Evolutionary conservation across 2,888 invertebrate genomes (phyloP).

Genomic region (Ophonus ardosiacus): DNA sequence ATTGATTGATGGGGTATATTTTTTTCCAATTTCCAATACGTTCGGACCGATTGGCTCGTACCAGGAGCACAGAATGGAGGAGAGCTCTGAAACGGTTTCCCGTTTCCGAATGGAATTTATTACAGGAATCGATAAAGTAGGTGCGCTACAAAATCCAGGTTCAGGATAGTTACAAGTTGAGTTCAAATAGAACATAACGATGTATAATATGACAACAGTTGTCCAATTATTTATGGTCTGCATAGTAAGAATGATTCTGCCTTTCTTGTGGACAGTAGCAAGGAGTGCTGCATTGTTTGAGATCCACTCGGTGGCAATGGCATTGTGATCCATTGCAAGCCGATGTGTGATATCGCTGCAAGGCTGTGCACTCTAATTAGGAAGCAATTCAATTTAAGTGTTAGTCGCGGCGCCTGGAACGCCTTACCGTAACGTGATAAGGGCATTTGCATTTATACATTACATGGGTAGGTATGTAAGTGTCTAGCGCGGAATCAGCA

Average conservation of each 20-base stretch:
- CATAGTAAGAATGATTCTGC: not conserved
- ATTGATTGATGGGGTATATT: not conserved
- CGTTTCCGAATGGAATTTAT: not conserved
- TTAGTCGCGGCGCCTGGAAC: slow-evolving; percentile 54
- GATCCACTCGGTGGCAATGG: not conserved
- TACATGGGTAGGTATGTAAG: slow-evolving; percentile 44
- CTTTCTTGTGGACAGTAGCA: not conserved
- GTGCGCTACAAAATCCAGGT: no score
- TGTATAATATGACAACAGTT: no score
- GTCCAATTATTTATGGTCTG: no score
- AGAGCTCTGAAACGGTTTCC: not conserved
- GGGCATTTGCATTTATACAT: slow-evolving; percentile 57
- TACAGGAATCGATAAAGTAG: not conserved
- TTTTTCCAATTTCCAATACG: not conserved
- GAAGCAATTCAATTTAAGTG: slow-evolving; percentile 63
- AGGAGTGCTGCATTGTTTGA: not conserved
- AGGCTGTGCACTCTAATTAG: slow-evolving; percentile 59
- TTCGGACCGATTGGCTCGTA: not conserved
- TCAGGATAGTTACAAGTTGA: no score
- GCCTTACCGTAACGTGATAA: slow-evolving; percentile 58
- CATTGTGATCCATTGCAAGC: slow-evolving; percentile 23
- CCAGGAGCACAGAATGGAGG: not conserved
- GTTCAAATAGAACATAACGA: no score
- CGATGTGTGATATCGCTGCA: slow-evolving; percentile 49
- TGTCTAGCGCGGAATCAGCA: not conserved